These are phyloP conservation scores for Tachina grossa DNA, from an alignment of 2,888 invertebrate genomes.

Conservation along the genomic window DNA sequence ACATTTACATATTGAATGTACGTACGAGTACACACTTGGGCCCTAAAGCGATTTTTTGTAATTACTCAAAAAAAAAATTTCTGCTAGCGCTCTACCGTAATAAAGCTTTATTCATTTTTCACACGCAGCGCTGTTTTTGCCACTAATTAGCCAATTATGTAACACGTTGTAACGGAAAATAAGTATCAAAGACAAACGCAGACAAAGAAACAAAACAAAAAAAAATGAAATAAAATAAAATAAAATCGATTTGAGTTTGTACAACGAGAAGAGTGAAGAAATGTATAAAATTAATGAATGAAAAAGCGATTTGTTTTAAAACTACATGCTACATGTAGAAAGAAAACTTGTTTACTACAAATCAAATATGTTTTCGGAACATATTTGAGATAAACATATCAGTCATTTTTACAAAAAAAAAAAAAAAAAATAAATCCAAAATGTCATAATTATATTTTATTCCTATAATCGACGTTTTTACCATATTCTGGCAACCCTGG, in stretches of 20 bases:
- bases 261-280: not conserved
- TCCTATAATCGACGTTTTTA: too few relatives aligned
- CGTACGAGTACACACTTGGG: not conserved
- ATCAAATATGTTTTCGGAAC: too few relatives aligned
- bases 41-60: constrained; percentile 38
- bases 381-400: too few relatives aligned
- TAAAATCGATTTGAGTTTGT: not conserved
- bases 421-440: too few relatives aligned
- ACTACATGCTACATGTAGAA: not conserved
- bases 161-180: constrained; percentile 50
- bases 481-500: not conserved
- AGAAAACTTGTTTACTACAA: not conserved
- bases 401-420: too few relatives aligned
- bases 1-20: not conserved
- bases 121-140: constrained; percentile 46
- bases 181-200: not conserved
- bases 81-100: not conserved
- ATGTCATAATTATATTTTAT: too few relatives aligned
- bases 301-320: not conserved
- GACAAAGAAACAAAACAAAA: not conserved
- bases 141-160: constrained; percentile 61
- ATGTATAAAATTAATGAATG: not conserved
- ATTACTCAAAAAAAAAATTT: constrained; percentile 50
- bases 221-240: too few relatives aligned
- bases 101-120: constrained; percentile 33